Evolutionary conservation across 2,888 invertebrate genomes (phyloP), one percentile per base, ranked within the genome.

Genomic region (Agonopterix arenella): DNA sequence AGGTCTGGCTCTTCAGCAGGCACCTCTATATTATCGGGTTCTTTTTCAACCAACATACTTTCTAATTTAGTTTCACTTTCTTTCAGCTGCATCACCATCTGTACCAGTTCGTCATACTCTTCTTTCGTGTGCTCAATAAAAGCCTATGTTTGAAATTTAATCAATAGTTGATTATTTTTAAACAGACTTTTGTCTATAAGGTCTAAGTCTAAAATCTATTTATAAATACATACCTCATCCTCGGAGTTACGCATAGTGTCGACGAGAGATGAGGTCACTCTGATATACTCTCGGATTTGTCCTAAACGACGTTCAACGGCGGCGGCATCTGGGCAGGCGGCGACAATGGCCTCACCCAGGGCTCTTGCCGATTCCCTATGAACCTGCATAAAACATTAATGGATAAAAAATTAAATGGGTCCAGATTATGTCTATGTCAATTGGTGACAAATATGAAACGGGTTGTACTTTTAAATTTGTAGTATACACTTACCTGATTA

Each of bases 271-370:
- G 93, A 91, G 4, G 93, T 94, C 40, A 93, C 92, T 65, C 92
- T 89, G 54, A 94, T 93, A 69, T 94, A 94, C 68, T 94, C 94
- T 46, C 93, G 82, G 56, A 94, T 94, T 77, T 94, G 93, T 52
- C 91, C 91, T 11, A 94, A 82, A 46, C 93, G 90, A 37, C 91
- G 91, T 65, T 94, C 93, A 42, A 94, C 93, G 48, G 93, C 92
- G 16, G 90, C 91, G 47, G 93, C 91, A 59, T 93, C 93, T 5
- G 93, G 93, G 52, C 89, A 89, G 0, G 89, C 82, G 8, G 86
- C 84, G 4, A 88, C 89, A 55, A 89, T 82, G 9, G 84, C 89
- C 59, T 89, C 89, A 11, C 89, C 89, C 38, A 86, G 59, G 40
- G 83, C 83, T 16, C 89, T 68, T 2, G 85, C 84, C 1, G 86